Evolutionary conservation across 2,797 vertebrate genomes (phyloP), one percentile per base, ranked within the genome.

Genomic region (Buphagus erythrorhynchus): DNA sequence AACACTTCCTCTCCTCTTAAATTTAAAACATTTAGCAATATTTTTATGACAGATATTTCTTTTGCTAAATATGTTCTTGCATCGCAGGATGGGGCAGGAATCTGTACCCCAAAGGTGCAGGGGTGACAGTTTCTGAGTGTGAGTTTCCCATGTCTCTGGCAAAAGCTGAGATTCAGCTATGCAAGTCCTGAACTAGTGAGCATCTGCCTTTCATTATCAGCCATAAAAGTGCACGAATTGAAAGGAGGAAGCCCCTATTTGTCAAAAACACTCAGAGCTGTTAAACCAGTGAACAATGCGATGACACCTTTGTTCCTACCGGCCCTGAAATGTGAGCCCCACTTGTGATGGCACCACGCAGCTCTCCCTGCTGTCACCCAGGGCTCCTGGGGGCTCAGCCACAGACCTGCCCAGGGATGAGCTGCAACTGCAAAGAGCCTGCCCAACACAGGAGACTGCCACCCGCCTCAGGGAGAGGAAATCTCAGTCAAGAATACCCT

Each of bases 201-300:
- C 87, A 84, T 74, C 80, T 81, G 61, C 73, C 79, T 95, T 92
- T 62, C 86, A 76, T 63, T 71, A 51, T 40, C 68, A 81, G 79
- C 94, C 88, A 51, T 87, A 75, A 96, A 97, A 95, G 68, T 36
- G 89, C 52, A 84, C 10, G 15, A 90, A 97, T 91, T 83, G 91
- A 97, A 97, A 97, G 51, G 68, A 91, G 78, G 90, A 92, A 96
- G 59, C 9, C 33, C 83, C 65, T 81, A 46, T 97, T 97, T 94
- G 93, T 97, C 97, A 96, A 89, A 95, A 95, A 35, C 49, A 58
- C 63, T 63, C 66, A 46, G 93, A 24, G 19, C 67, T 19, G 28
- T 97, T 96, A 96, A 97, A 96, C 65, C 25, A 8, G 79, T 75
- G 95, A 97, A 90, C 66, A 74, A 42, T 73, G 82, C 0, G 12